Percentiles rank a stretch among this genome's conserved stretches.
Conservation (phyloP, 1,140 invertebrate species). For the Achatina immaculata region DNA sequence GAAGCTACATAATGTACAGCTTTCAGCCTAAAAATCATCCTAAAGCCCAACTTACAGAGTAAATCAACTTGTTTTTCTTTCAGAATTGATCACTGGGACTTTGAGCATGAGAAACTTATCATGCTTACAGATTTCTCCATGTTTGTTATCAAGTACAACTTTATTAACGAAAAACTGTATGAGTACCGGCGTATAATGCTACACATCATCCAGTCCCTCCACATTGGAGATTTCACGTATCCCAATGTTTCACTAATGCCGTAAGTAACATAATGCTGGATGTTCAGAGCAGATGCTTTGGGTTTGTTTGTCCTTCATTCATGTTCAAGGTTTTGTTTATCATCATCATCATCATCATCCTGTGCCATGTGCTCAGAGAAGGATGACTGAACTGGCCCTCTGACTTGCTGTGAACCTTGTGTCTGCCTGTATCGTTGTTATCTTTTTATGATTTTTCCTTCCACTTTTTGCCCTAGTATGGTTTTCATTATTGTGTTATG, state of each 20-base stretch:
- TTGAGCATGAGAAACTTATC: slow-evolving; percentile 85
- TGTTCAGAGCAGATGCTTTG: neutral
- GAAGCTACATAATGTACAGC: too few species aligned
- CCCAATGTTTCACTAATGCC: slow-evolving; percentile 83
- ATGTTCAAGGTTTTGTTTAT: too few species aligned
- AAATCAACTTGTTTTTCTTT: slow-evolving; percentile 31
- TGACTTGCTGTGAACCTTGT: too few species aligned
- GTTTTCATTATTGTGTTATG: too few species aligned
- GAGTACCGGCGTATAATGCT: slow-evolving; percentile 79
- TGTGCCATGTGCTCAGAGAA: too few species aligned
- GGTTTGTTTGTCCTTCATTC: neutral
- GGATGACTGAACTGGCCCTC: too few species aligned
- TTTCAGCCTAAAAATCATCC: too few species aligned
- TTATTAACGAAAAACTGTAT: slow-evolving; percentile 82
- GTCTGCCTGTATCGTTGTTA: too few species aligned
- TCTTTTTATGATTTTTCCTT: too few species aligned
- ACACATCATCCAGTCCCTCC: slow-evolving; percentile 78
- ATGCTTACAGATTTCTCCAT: slow-evolving; percentile 80
- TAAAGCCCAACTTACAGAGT: neutral
- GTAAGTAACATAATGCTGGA: slow-evolving; percentile 78
- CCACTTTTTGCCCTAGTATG: too few species aligned
- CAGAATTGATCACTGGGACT: slow-evolving; percentile 86
- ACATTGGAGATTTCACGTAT: slow-evolving; percentile 82
- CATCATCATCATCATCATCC: too few species aligned
- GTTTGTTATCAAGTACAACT: slow-evolving; percentile 86